Base-by-base conservation (phyloP, 2,888 invertebrate species). In the Pterobdella sp. region DNA sequence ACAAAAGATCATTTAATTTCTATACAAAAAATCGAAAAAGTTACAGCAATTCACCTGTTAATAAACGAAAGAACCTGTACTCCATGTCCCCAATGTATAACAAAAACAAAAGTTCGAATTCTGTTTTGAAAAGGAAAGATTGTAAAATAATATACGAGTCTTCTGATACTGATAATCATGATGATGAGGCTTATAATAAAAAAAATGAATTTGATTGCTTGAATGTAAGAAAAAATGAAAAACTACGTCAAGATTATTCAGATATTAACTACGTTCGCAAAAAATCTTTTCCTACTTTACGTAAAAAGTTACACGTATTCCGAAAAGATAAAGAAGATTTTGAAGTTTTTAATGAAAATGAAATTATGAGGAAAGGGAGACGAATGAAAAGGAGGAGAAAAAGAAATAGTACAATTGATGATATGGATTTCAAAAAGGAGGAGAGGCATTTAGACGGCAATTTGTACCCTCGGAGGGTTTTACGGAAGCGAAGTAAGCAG, bases 391-490 rank as follows among this genome's bases (percentile, higher is more conserved):
- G 60, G n/a, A n/a, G n/a, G n/a, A 56, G 60, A 22, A n/a, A 22
- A 26, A 56, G 60, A n/a, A n/a, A n/a, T n/a, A n/a, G n/a, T n/a
- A n/a, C n/a, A n/a, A n/a, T n/a, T n/a, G n/a, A n/a, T n/a, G n/a
- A n/a, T n/a, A n/a, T n/a, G n/a, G n/a, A n/a, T n/a, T n/a, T n/a
- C n/a, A n/a, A 3, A 3, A 26, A 56, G 60, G n/a, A 4, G 4
- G 60, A 56, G 60, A 56, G 60, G 60, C n/a, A 56, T n/a, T 56
- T 56, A 22, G 3, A n/a, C n/a, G n/a, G n/a, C n/a, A n/a, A n/a
- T n/a, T n/a, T n/a, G n/a, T 56, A 3, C n/a, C n/a, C 60, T 14
- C 4, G 60, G 10, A 7, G 60, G 60, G 60, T 56, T 22, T 22
- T 56, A 26, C 18, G 60, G 60, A 56, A n/a, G 60, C 18, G 60